Evolutionary conservation across 2,888 invertebrate species (phyloP).

Genomic region (Alloscopus bannaensis): DNA sequence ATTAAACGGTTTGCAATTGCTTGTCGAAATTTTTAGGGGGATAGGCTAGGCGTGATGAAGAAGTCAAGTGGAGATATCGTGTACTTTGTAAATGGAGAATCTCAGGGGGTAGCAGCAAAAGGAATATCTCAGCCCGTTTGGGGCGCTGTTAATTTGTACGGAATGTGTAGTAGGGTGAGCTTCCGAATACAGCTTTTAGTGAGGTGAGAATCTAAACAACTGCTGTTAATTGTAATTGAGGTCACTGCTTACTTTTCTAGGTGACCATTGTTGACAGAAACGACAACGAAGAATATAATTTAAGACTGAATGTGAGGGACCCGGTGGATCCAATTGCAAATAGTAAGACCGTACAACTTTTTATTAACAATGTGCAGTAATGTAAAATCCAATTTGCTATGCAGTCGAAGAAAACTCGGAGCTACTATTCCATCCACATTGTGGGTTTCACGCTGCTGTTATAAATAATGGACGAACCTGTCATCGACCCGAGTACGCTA

Average conservation of each 20-base stretch:
- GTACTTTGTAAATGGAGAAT: slow-evolving; percentile 94
- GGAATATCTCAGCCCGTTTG: slow-evolving; percentile 88
- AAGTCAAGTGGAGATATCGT: slow-evolving; percentile 90
- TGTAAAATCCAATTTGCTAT: neutral
- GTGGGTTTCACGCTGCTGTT: slow-evolving; percentile 94
- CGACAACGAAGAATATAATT: slow-evolving; percentile 85
- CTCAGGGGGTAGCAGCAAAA: slow-evolving; percentile 93
- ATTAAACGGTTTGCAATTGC: slow-evolving; percentile 10
- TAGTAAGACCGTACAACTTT: no score
- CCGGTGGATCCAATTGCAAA: slow-evolving; percentile 64
- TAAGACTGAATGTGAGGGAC: slow-evolving; percentile 75
- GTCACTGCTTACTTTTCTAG: slow-evolving; percentile 74
- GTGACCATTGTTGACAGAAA: slow-evolving; percentile 91
- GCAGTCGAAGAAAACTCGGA: slow-evolving; percentile 59
- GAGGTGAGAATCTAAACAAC: no score
- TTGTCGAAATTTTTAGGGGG: slow-evolving; percentile 78
- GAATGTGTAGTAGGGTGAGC: slow-evolving; percentile 90
- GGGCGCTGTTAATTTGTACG: slow-evolving; percentile 97
- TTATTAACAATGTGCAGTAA: neutral
- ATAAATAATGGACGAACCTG: slow-evolving; percentile 93
- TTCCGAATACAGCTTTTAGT: no score
- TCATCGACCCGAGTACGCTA: slow-evolving; percentile 88
- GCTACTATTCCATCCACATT: slow-evolving; percentile 91
- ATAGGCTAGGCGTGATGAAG: slow-evolving; percentile 93
- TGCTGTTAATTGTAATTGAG: no score